Evolutionary conservation across 35 echinoderm and acorn worm species (phyloP), one percentile per base, ranked within the genome.

Genomic region (Anneissia japonica): DNA sequence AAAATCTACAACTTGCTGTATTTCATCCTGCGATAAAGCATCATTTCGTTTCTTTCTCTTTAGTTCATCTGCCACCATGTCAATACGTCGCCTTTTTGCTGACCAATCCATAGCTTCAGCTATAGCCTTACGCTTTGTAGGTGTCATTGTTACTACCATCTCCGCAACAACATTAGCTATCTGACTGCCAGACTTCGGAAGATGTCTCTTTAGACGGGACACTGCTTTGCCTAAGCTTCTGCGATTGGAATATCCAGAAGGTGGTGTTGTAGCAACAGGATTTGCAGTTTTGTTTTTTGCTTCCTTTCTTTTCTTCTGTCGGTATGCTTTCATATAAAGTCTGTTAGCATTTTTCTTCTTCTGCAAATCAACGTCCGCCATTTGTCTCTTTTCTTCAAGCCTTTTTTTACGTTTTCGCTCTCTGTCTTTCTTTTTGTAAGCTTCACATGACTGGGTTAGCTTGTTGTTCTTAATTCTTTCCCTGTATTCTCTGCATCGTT

Each of bases 1-100:
- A 30, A 84, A 72, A 11, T 84, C 46, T 46, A 64, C 43, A 32
- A 84, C 82, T 56, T 84, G 72, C 28, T 72, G 19, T 19, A 84
- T 38, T 26, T 84, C 46, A 9, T 31, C 82, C 3, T 84, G 28
- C 32, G 45, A 16, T 12, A 84, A 38, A 34, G 56, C 46, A 73
- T 84, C 82, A 84, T 29, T 84, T 29, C 82, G 7, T 12, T 84
- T 74, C 82, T 84, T 64, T 16, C 51, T 64, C 26, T 64, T 23
- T n/a, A n/a, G n/a, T n/a, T n/a, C n/a, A 23, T n/a, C n/a, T n/a
- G n/a, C n/a, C n/a, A n/a, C n/a, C n/a, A n/a, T n/a, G n/a, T 64
- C 51, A 64, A 64, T 26, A 64, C 11, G 51, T 3, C 51, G 51
- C 7, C 51, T 9, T 64, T 64, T 64, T 12, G 19, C 51, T 2